A percentile compares a stretch with the other conserved stretches of the same genome.
These are phyloP conservation scores for Harmothoe impar DNA, from an alignment of 2,888 invertebrate genomes.

Conservation along the genomic window DNA sequence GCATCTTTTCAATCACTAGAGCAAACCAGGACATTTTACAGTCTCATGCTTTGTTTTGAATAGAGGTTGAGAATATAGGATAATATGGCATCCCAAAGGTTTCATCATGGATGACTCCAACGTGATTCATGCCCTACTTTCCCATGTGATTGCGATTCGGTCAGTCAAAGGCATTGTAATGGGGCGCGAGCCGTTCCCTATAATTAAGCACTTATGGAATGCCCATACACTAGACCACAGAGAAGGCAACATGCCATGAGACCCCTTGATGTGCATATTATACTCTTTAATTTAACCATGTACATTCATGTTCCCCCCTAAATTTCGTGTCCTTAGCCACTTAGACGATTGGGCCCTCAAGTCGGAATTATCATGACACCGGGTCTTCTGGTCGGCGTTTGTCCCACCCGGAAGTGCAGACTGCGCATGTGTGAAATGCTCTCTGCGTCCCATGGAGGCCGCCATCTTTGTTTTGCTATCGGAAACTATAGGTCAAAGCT, in stretches of 20 bases:
- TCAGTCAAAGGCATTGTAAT: not conserved
- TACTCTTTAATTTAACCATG: slow-evolving; percentile 51
- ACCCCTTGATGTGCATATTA: slow-evolving; percentile 43
- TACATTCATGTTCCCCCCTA: slow-evolving; percentile 39
- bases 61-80: too few relatives aligned
- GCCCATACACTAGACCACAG: slow-evolving; percentile 18
- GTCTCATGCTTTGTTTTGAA: too few relatives aligned
- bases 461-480: not conserved
- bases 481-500: not conserved
- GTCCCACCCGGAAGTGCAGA: too few relatives aligned
- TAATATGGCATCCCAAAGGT: too few relatives aligned
- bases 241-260: not conserved
- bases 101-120: not conserved
- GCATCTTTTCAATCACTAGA: too few relatives aligned
- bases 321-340: slow-evolving; percentile 7
- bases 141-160: slow-evolving; percentile 10
- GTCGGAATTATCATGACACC: not conserved
- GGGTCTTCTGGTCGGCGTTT: not conserved
- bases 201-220: slow-evolving; percentile 51
- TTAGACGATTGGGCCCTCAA: not conserved
- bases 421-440: too few relatives aligned
- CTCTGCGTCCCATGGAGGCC: not conserved
- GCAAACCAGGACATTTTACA: too few relatives aligned
- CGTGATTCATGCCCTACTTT: not conserved
- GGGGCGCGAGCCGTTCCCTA: not conserved